A percentile compares a stretch with the other conserved stretches of the same genome.
phyloP scores from a whole-genome alignment of 1,140 invertebrate species.

The Lanistes nyassanus region DNA sequence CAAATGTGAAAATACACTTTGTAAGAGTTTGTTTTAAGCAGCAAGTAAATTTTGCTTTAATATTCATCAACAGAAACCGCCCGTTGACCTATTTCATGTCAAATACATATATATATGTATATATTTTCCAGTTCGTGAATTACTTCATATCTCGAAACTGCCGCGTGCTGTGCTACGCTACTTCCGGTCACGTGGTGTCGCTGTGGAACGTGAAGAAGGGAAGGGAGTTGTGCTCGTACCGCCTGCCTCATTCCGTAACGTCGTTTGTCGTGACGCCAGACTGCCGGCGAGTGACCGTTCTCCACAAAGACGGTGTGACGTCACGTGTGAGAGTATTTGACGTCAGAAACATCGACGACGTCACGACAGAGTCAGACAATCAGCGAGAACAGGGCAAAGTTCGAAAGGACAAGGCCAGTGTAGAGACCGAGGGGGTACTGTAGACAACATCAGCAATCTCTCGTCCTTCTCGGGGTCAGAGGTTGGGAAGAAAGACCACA shows the following conservation, averaged over 20 bases:
- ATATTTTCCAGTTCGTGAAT: constrained; percentile 19
- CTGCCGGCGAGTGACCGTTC: constrained; percentile 8
- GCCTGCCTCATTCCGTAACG: background rate
- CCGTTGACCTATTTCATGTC: background rate
- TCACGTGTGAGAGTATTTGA: constrained; percentile 23
- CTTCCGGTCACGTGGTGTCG: constrained; percentile 14
- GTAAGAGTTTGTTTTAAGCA: background rate
- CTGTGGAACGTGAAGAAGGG: constrained; percentile 22
- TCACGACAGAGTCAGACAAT: background rate
- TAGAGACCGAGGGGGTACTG: too few species aligned
- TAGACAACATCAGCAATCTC: too few species aligned
- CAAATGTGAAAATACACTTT: background rate
- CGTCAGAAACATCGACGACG: constrained; percentile 25
- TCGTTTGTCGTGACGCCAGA: constrained; percentile 20
- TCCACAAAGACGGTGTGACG: constrained; percentile 14
- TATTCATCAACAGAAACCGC: background rate
- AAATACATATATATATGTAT: too few species aligned
- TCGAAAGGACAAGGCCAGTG: background rate
- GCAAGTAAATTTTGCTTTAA: background rate
- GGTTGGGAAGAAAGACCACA: too few species aligned
- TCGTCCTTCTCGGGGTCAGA: too few species aligned
- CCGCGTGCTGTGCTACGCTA: constrained; percentile 5
- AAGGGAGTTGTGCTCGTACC: constrained; percentile 21
- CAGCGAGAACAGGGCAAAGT: background rate
- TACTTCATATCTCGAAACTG: constrained; percentile 20